Evolutionary conservation across 2,113 vertebrate species (phyloP).

Genomic region (Fregetta grallaria): DNA sequence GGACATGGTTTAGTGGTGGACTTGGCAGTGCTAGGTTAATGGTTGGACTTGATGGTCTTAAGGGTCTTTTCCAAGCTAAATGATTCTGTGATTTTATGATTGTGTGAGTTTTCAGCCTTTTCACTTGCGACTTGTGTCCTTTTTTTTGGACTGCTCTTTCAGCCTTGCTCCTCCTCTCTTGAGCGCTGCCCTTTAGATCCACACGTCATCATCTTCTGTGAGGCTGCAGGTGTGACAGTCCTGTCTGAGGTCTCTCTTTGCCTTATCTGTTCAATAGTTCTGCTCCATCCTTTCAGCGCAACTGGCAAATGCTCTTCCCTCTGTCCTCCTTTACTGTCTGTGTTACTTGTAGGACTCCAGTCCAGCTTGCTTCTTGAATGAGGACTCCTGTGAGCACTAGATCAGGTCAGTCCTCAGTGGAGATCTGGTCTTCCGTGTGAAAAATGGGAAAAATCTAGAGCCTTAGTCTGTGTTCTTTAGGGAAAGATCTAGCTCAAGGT

Average conservation of each 20-base stretch:
- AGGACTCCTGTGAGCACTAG: not conserved
- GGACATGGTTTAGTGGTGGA: too few species aligned
- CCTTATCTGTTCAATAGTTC: not conserved
- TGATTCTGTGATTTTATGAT: too few species aligned
- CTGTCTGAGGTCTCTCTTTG: not conserved
- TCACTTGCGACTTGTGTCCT: not conserved
- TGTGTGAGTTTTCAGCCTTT: not conserved
- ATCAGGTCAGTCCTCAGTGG: not conserved
- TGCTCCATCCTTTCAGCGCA: not conserved
- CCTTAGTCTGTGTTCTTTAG: not conserved
- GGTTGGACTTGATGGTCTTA: too few species aligned
- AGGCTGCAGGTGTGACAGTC: not conserved
- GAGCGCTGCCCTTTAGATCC: not conserved
- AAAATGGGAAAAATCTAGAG: not conserved
- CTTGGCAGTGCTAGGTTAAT: too few species aligned
- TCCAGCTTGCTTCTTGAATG: not conserved
- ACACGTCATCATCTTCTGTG: not conserved
- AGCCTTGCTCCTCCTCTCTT: not conserved
- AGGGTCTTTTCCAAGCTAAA: too few species aligned
- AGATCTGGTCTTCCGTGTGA: not conserved
- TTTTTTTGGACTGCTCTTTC: not conserved
- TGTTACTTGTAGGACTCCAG: not conserved
- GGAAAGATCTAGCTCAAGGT: not conserved
- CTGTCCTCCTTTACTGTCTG: not conserved
- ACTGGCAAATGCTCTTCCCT: not conserved